These are phyloP conservation scores for Tricholauxania praeusta DNA, from an alignment of 2,888 invertebrate species.

Conservation along the genomic window DNA sequence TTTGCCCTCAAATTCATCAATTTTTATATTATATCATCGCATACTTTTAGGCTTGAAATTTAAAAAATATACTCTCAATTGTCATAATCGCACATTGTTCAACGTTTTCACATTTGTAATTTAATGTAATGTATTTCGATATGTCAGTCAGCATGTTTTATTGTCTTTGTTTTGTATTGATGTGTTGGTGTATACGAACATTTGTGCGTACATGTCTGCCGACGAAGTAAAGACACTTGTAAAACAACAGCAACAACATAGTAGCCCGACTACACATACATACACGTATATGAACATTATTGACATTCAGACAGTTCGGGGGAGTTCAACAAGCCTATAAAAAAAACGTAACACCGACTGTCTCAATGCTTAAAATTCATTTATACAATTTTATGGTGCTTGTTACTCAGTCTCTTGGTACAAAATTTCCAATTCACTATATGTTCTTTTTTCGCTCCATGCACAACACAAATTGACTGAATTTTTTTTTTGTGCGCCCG, in stretches of 20 bases:
- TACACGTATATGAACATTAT: not conserved
- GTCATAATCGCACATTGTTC: too few species aligned
- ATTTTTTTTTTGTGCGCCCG: not conserved
- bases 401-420: slow-evolving; percentile 4
- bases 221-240: not conserved
- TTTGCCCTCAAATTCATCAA: too few species aligned
- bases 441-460: not conserved
- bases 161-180: slow-evolving; percentile 9
- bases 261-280: slow-evolving; percentile 2
- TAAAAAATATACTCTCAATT: too few species aligned
- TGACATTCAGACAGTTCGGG: slow-evolving; percentile 1
- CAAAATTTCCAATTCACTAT: slow-evolving; percentile 3
- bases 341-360: not conserved
- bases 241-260: slow-evolving; percentile 14
- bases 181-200: not conserved
- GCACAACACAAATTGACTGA: not conserved
- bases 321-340: not conserved
- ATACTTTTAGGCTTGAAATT: too few species aligned
- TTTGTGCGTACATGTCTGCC: not conserved
- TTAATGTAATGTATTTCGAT: slow-evolving; percentile 33
- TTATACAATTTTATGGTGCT: slow-evolving; percentile 24
- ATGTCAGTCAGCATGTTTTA: slow-evolving; percentile 26
- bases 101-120: slow-evolving; percentile 19
- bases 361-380: slow-evolving; percentile 30
- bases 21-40: too few species aligned